Base-by-base conservation (phyloP, 2,888 invertebrate genomes). In the Rhimphoctona megacephalus region DNA sequence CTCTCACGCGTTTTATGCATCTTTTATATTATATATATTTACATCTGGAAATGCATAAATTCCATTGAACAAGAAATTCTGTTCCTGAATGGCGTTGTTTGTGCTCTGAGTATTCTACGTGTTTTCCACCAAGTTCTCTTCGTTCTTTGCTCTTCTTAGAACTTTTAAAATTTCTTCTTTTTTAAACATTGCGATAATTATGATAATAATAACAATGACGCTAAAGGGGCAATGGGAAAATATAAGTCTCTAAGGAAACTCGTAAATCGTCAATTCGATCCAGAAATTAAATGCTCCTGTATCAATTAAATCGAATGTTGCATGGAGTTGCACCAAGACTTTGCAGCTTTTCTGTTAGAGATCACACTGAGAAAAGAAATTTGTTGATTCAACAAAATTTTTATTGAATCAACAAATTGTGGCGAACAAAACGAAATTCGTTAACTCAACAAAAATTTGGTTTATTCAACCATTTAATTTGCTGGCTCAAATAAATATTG, bases 31-130 rank as follows among this genome's bases (percentile, higher is more conserved):
- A 70, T 81, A 73, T 67, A 76, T 86, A 83, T 86, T 86, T 86
- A 84, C 78, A 86, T 86, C 86, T 86, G 25, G 78, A 81, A 84
- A 86, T 86, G 78, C 86, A 86, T 86, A 86, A 86, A 86, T 81
- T 86, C 86, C 81, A 86, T 83, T 80, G 72, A 83, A 78, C 83
- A 81, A 86, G 86, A 86, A 86, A 86, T 83, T 83, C 57, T 86
- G 81, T 83, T 86, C 83, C 77, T 78, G 77, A 81, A 86, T 80
- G 81, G 74, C 73, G 81, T 73, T 81, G 73, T 83, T 77, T 61
- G 72, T 52, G 67, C 67, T 72, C 17, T 30, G 4, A 61, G 46
- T 17, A 39, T 74, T 25, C 66, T 36, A 22, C 77, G 19, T 64
- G 25, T 36, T 33, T 64, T 52, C 52, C 61, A 30, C 61, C 30